phyloP scores from a whole-genome alignment of 1,140 invertebrate species.

The Listronotus oregonensis region DNA sequence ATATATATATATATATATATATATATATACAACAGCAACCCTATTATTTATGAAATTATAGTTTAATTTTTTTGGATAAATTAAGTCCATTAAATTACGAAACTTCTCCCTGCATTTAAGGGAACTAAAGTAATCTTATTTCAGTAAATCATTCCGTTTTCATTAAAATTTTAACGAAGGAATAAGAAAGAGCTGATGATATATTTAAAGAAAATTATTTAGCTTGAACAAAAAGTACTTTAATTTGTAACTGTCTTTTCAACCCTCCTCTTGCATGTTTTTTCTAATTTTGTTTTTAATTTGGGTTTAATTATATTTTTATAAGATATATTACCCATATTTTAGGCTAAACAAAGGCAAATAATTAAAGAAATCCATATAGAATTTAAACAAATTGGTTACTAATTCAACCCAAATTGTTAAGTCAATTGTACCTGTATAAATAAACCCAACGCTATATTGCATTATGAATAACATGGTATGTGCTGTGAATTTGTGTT shows the following conservation, averaged over 20 bases:
- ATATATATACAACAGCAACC: too few species aligned
- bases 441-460: too few species aligned
- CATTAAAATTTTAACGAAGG: conserved; percentile 30
- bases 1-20: too few species aligned
- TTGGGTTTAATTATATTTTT: conserved; percentile 30
- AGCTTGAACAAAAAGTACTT: conserved; percentile 20
- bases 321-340: background rate
- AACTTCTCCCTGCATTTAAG: background rate
- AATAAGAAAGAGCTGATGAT: conserved; percentile 31
- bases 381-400: too few species aligned
- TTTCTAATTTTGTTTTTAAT: conserved; percentile 25
- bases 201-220: conserved; percentile 37
- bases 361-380: too few species aligned
- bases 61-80: too few species aligned
- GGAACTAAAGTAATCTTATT: conserved; percentile 6
- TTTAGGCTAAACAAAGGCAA: background rate
- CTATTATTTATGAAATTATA: too few species aligned
- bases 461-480: too few species aligned
- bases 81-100: background rate
- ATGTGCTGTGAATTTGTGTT: too few species aligned
- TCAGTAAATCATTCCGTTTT: conserved; percentile 29
- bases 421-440: too few species aligned
- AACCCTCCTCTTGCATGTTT: conserved; percentile 19
- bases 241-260: conserved; percentile 26
- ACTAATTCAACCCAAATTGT: too few species aligned